These are phyloP conservation scores for Phengaris alcon DNA, from an alignment of 2,888 invertebrate genomes.

Conservation along the genomic window DNA sequence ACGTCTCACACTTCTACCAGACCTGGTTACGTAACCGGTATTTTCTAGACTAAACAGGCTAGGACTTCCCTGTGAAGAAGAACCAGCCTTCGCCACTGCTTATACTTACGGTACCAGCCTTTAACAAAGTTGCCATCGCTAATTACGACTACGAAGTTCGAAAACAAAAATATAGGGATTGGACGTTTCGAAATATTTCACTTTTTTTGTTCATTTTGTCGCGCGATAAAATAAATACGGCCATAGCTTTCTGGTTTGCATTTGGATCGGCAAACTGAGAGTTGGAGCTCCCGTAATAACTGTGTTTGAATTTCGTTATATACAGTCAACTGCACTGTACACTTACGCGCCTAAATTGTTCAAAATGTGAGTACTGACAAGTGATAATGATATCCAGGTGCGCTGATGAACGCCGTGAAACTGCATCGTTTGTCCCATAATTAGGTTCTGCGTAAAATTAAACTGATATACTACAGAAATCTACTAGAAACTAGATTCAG, in stretches of 20 bases:
- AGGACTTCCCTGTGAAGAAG: too few relatives aligned
- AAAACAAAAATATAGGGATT: too few relatives aligned
- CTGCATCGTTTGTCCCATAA: neutral
- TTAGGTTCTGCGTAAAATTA: neutral
- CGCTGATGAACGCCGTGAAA: neutral
- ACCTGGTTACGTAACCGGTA: too few relatives aligned
- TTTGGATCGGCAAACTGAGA: slow-evolving; percentile 5
- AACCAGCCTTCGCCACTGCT: too few relatives aligned
- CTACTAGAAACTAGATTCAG: neutral
- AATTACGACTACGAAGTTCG: too few relatives aligned
- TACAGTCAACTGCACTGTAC: neutral
- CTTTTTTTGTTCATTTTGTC: slow-evolving; percentile 11
- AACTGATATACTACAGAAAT: neutral
- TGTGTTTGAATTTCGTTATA: slow-evolving; percentile 3
- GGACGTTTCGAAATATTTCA: neutral
- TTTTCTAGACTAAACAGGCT: too few relatives aligned
- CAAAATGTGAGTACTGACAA: neutral
- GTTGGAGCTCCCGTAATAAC: neutral
- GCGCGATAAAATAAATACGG: neutral
- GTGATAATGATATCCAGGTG: neutral
- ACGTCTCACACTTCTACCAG: too few relatives aligned
- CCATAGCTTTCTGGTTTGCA: neutral
- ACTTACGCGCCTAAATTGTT: too few relatives aligned
- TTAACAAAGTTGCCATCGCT: too few relatives aligned
- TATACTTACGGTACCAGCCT: too few relatives aligned